Conservation (phyloP, 2,113 vertebrate species). For the Callopanchax toddi region DNA sequence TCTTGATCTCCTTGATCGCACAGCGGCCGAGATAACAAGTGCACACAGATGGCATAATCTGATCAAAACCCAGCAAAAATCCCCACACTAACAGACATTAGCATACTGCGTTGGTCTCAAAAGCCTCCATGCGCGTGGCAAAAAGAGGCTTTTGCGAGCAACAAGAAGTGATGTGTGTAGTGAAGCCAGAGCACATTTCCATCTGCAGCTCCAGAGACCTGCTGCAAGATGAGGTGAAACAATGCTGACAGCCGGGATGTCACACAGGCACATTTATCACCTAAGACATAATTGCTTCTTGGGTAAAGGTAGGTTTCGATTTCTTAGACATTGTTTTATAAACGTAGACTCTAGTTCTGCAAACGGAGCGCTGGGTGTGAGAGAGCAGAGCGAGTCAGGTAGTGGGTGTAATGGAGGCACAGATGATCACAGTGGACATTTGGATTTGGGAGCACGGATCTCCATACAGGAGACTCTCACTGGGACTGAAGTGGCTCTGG, state of each 20-base stretch:
- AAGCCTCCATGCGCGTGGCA: constrained; percentile 22
- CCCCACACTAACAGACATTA: constrained; percentile 28
- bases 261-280: constrained; percentile 55
- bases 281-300: constrained; percentile 48
- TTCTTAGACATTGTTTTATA: constrained; percentile 25
- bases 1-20: constrained; percentile 16
- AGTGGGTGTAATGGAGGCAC: constrained; percentile 24
- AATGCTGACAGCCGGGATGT: constrained; percentile 58
- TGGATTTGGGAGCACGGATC: constrained; percentile 27
- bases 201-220: constrained; percentile 46
- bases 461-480: constrained; percentile 20
- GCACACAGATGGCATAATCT: constrained; percentile 19
- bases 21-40: constrained; percentile 12
- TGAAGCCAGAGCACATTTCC: constrained; percentile 43
- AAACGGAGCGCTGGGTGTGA: background rate
- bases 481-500: constrained; percentile 23
- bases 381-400: constrained; percentile 8
- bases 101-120: constrained; percentile 24
- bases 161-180: constrained; percentile 41
- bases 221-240: constrained; percentile 53
- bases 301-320: constrained; percentile 37
- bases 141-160: constrained; percentile 38
- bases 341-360: no score
- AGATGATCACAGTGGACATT: constrained; percentile 30
- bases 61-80: constrained; percentile 11